Base-by-base conservation (phyloP, 2,888 invertebrate species). In the Chymomyza amoena region DNA sequence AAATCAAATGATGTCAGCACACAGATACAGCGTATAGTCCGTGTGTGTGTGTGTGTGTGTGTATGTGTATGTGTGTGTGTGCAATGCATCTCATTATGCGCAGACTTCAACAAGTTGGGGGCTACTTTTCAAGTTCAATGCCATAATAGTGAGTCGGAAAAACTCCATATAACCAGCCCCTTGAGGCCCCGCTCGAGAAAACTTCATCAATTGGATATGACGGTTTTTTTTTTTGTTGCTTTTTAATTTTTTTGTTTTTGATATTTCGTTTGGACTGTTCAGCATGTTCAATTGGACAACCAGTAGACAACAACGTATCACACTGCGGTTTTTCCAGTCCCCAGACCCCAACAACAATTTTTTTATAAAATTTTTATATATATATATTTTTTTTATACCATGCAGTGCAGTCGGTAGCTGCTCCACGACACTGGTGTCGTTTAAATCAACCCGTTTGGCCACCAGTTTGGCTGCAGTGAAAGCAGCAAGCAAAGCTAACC, bases 91-190 rank as follows among this genome's bases (percentile, higher is more conserved):
- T 84, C 73, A 83, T 87, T 83, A 82, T 64, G 51, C 9, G 56
- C 56, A 56, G 56, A 0, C 56, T 0, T 0, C 25, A 5, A 10
- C 45, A 61, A 15, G 57, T 57, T 57, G 18, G 18, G 57, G 57
- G 32, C 57, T 57, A 76, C 75, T 85, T 88, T 86, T 85, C 85
- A 85, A 85, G 85, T 88, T 85, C 88, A 85, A 88, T 87, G 85
- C 85, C 85, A 61, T 61, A 65, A 61, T 25, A 15, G 86, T 67
- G 79, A 75, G 76, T 88, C 84, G 87, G 84, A 87, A 84, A 32
- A 80, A 84, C 75, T 70, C 69, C 62, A 69, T 72, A 70, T n/a
- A n/a, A n/a, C n/a, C 39, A 45, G 4, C 39, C 69, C 72, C 39
- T 61, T 15, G 20, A 45, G 50, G 2, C 15, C 25, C 45, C 7